Evolutionary conservation across 2,797 vertebrate genomes (phyloP), one percentile per base, ranked within the genome.

Genomic region (Danio choprae): DNA sequence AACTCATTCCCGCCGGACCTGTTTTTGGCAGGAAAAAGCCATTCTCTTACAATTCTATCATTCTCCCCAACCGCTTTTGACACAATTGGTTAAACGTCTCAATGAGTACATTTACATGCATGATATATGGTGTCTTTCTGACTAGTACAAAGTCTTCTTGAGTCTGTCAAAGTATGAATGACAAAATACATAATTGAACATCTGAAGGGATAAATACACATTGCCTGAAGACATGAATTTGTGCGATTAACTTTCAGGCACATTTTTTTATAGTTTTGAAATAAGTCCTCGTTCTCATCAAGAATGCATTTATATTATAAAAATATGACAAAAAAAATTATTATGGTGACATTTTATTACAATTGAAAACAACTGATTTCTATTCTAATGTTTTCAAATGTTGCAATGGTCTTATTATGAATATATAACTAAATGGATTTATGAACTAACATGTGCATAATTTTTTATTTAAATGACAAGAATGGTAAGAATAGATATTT

Each of bases 11-110:
- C 12, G 6, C 29, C 29, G 29, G 50, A 29, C 4, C 7, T 18
- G 38, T 44, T 77, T 75, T 65, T 67, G 18, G 48, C 40, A 36
- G 20, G 15, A 38, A 67, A n/a, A 9, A 6, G 13, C 20, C 4
- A 68, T 58, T 67, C 51, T 5, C 22, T 51, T 36, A 6, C 38
- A 56, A 18, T 36, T 22, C 38, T 9, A 15, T 65, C 22, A 74
- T 62, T 60, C 22, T 18, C 70, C 20, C 12, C 53, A 43, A 44
- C 38, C 4, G 18, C 36, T 2, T 13, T 43, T 64, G 38, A 4
- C 16, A 63, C 6, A 36, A 51, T 40, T 70, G 36, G 16, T 70
- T 70, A 44, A 29, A 72, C 53, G 11, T 41, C 13, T 72, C 40
- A 29, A 6, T 72, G 20, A 72, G n/a, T 22, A 5, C 29, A 51